phyloP scores from a whole-genome alignment of 2,797 vertebrate species.

The Aulostomus chinensis region DNA sequence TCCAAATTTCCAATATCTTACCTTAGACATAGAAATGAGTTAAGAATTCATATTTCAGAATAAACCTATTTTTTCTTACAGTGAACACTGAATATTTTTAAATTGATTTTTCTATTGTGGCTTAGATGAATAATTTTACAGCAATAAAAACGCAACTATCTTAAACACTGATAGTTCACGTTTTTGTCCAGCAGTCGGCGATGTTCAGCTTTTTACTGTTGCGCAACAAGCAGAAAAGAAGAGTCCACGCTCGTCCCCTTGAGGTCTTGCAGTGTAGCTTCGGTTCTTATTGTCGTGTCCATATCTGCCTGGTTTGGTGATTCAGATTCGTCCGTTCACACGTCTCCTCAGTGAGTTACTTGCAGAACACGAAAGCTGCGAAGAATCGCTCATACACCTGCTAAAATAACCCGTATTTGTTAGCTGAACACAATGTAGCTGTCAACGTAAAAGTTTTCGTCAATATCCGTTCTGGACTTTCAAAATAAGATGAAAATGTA shows the following conservation, averaged over 20 bases:
- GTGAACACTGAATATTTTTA: no score
- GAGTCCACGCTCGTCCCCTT: background rate
- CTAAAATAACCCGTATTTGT: rapidly evolving
- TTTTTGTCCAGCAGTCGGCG: background rate
- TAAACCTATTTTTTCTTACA: no score
- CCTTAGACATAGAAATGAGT: no score
- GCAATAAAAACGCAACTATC: no score
- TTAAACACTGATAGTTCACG: no score
- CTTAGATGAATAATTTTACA: no score
- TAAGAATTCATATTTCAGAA: no score
- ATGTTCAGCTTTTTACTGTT: background rate
- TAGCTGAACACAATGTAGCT: background rate
- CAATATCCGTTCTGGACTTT: constrained; percentile 2
- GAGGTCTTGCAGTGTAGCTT: background rate
- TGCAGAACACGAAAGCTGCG: background rate
- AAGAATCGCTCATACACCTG: background rate
- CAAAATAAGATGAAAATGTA: constrained; percentile 42
- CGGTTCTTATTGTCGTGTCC: background rate
- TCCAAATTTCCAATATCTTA: no score
- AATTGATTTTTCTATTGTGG: no score
- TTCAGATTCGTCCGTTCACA: background rate
- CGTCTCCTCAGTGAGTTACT: constrained; percentile 34
- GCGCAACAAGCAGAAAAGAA: background rate
- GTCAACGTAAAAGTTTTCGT: background rate
- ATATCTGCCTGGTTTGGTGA: background rate